Evolutionary conservation across 1,140 invertebrate species (phyloP), one percentile per base, ranked within the genome.

Genomic region (Latrodectus geometricus): DNA sequence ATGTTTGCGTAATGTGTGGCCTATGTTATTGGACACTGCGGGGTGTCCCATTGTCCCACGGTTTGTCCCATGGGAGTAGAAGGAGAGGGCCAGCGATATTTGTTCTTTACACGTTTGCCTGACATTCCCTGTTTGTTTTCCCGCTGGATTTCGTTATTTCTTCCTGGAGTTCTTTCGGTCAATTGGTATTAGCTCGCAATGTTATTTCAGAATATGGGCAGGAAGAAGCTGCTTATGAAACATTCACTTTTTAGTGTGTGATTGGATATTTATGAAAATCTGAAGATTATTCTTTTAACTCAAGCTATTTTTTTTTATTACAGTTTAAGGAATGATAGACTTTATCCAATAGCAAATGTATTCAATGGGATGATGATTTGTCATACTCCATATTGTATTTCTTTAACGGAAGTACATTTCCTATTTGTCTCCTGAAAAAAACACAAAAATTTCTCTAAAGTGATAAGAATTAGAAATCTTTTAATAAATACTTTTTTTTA

Each of bases 1-100:
- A 85, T 85, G 83, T 85, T 85, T 85, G 74, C 83, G 83, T 85
- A 85, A 85, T 85, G 83, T 85, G 83, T 85, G 83, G 83, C 83
- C 83, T n/a, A n/a, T 85, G 83, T 85, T 85, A 85, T 85, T 77
- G 83, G 83, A 77, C 83, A 85, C 83, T 77, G 83, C 83, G 83
- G 83, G 83, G 65, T 85, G 83, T 85, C 83, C 83, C 83, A 85
- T 85, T 85, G 83, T 85, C 83, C 83, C 65, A 77, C 74, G 74
- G 50, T 35, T 49, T 77, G 83, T 85, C 83, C 83, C 83, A 17
- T 9, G 83, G 21, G 81, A 75, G 68, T 23, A 81, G 54, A 65
- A 35, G 74, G 74, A 35, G 65, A 56, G 54, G 56, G 48, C 11
- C 35, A 14, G 35, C 20, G n/a, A 73, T 85, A 61, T 85, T 85